Percentiles rank a stretch among this genome's conserved stretches.
Evolutionary conservation across 2,113 vertebrate genomes (phyloP).

Genomic region (Dasypus novemcinctus): DNA sequence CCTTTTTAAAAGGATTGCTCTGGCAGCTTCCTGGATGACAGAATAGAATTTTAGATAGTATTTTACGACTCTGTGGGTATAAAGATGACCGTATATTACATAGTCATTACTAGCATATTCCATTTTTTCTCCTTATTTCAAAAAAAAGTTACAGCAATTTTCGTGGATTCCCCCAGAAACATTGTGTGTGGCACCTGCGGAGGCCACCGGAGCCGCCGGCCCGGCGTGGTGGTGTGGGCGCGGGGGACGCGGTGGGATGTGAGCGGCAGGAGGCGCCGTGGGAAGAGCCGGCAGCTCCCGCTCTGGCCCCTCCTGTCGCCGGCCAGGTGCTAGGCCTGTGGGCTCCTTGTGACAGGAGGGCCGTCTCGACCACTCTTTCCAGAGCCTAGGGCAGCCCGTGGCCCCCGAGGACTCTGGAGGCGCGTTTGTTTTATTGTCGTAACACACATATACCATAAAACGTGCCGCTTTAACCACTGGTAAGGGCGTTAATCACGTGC

Average conservation of each 20-base stretch:
- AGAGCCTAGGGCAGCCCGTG: background rate
- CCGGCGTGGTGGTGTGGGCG: background rate
- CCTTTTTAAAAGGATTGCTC: background rate
- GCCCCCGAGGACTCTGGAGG: too few species aligned
- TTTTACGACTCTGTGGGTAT: background rate
- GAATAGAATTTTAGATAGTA: background rate
- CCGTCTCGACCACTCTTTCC: background rate
- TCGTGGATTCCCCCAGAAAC: background rate
- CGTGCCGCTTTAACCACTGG: too few species aligned
- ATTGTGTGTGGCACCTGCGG: too few species aligned
- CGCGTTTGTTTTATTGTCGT: too few species aligned
- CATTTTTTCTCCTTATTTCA: background rate
- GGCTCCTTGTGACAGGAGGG: background rate
- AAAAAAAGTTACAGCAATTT: background rate
- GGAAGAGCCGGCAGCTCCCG: background rate
- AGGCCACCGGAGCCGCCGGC: background rate
- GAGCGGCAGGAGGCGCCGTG: background rate
- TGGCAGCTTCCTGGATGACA: background rate
- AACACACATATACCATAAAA: too few species aligned
- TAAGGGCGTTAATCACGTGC: too few species aligned
- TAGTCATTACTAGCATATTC: background rate
- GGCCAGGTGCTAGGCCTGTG: background rate
- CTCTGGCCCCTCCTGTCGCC: background rate
- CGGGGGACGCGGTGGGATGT: background rate
- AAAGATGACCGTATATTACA: background rate